Evolutionary conservation across 2,888 invertebrate genomes (phyloP).

Genomic region (Litoditis marina): DNA sequence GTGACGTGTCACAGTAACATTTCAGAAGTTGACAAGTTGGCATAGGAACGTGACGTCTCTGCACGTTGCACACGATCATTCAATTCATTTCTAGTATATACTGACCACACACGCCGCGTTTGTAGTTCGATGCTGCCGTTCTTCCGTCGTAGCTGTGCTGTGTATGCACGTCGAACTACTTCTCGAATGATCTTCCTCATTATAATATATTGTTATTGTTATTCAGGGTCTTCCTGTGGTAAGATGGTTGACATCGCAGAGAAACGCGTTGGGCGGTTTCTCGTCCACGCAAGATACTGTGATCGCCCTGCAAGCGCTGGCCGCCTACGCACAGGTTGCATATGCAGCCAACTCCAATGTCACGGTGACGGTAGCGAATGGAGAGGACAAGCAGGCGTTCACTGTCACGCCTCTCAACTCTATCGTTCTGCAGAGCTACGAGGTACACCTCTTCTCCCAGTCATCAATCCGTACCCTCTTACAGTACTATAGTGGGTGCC

Average conservation of each 20-base stretch:
- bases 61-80: conserved; percentile 60
- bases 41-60: no score
- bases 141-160: no score
- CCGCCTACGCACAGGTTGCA: conserved; percentile 57
- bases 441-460: conserved; percentile 68
- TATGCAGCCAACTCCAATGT: conserved; percentile 70
- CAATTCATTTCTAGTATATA: no score
- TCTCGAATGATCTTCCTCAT: no score
- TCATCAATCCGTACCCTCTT: neutral
- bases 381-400: conserved; percentile 62
- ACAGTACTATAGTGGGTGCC: no score
- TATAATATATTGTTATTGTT: no score
- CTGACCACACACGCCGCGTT: no score
- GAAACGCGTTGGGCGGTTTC: conserved; percentile 74
- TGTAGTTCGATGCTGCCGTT: no score
- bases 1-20: neutral
- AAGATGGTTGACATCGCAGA: conserved; percentile 74
- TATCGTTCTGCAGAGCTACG: conserved; percentile 77
- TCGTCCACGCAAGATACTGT: conserved; percentile 77
- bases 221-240: conserved; percentile 68
- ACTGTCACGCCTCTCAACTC: conserved; percentile 47
- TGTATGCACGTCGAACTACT: no score
- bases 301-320: conserved; percentile 72
- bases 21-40: no score
- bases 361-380: conserved; percentile 67